phyloP scores from a whole-genome alignment of 2,888 invertebrate genomes.

The Chirona hameri region DNA sequence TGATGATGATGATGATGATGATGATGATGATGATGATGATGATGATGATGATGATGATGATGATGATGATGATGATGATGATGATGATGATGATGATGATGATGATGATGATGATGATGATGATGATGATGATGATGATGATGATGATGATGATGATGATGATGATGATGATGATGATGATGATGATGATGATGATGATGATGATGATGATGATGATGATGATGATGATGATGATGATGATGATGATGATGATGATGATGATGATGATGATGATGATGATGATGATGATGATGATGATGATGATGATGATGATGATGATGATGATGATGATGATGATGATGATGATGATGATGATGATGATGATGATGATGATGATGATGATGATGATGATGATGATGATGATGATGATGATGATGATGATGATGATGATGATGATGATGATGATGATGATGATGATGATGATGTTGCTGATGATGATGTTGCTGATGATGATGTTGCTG shows the following conservation, averaged over 20 bases:
- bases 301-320: conserved; percentile 22
- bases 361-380: conserved; percentile 22
- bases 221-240: conserved; percentile 22
- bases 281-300: conserved; percentile 22
- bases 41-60: conserved; percentile 22
- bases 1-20: conserved; percentile 22
- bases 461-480: too few relatives aligned
- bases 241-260: conserved; percentile 22
- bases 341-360: too few relatives aligned
- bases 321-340: conserved; percentile 22
- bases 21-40: conserved; percentile 22
- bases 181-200: conserved; percentile 22
- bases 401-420: conserved; percentile 22
- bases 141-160: conserved; percentile 22
- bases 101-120: conserved; percentile 22
- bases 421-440: too few relatives aligned
- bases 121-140: conserved; percentile 22
- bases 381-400: conserved; percentile 22
- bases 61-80: conserved; percentile 22
- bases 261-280: conserved; percentile 12
- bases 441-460: too few relatives aligned
- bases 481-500: too few relatives aligned
- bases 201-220: conserved; percentile 22
- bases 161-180: conserved; percentile 22
- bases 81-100: conserved; percentile 22